Evolutionary conservation across 2,888 invertebrate species (phyloP), one percentile per base, ranked within the genome.

Genomic region (Phytoseiulus persimilis): DNA sequence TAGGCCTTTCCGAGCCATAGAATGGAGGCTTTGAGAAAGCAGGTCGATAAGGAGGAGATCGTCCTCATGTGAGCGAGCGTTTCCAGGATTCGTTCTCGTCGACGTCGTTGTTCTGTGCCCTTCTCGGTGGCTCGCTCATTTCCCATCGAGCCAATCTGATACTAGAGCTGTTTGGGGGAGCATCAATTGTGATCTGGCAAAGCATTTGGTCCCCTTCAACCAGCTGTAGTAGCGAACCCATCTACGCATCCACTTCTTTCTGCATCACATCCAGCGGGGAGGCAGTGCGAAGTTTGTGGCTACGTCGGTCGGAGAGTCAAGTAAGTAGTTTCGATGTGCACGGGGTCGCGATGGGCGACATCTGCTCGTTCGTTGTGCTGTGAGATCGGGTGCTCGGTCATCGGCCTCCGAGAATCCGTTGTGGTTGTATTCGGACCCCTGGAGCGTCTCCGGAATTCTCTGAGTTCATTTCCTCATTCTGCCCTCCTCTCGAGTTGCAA

Each of bases 101-200:
- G 39, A 6, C 9, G 39, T 39, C 9, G 39, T 9, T 39, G 39
- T 39, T 39, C 39, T 39, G 39, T 39, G 39, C 39, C 39, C 39
- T 39, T 9, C 39, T 39, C 9, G 39, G 9, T 39, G 39, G 39
- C 39, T 39, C 5, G 39, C 3, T 39, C 39, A 39, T 39, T 39
- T 18, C 18, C 65, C 23, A 14, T 18, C 65, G 87, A 87, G 87
- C 87, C 87, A 87, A 87, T 87, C 33, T 31, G 14, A 87, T 87
- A 87, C 87, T 87, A 87, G 87, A 87, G 87, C 87, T 87, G 87
- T 87, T 87, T 87, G 87, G 87, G 87, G 87, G 87, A 87, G 87
- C 87, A 87, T 32, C 87, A 87, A 87, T 87, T 87, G 87, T 87
- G 87, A 87, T 9, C 45, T 45, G 28, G 33, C 87, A 31, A 11